These are phyloP conservation scores for Troides aeacus DNA, from an alignment of 2,888 invertebrate species.

Conservation along the genomic window DNA sequence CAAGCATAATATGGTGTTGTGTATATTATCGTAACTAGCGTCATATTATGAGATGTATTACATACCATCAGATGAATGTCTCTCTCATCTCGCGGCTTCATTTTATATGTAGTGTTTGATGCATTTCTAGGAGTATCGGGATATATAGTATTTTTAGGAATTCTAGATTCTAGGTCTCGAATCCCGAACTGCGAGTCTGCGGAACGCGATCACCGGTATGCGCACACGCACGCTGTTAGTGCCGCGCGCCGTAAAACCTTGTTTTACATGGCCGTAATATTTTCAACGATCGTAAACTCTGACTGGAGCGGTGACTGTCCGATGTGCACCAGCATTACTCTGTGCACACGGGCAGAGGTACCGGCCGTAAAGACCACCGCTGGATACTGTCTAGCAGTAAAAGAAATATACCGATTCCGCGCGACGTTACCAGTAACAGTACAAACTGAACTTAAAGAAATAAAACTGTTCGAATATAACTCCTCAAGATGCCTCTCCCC, in stretches of 20 bases:
- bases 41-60: no score
- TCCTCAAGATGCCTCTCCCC: neutral
- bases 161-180: no score
- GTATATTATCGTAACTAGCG: no score
- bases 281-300: conserved; percentile 55
- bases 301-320: conserved; percentile 41
- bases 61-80: no score
- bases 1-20: no score
- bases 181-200: conserved; percentile 2
- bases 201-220: conserved; percentile 32
- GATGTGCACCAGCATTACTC: conserved; percentile 43
- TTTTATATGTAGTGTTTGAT: no score
- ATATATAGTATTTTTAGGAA: no score
- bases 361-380: conserved; percentile 31
- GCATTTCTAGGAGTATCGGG: no score
- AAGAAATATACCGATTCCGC: conserved; percentile 27
- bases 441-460: neutral
- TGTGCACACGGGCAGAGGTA: conserved; percentile 34
- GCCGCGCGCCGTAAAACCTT: conserved; percentile 58
- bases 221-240: conserved; percentile 44
- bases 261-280: conserved; percentile 67
- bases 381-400: conserved; percentile 24
- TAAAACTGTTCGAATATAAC: neutral
- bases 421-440: conserved; percentile 13
- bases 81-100: no score